Evolutionary conservation across 2,797 vertebrate genomes (phyloP), one percentile per base, ranked within the genome.

Genomic region (Sebastes wilsoni): DNA sequence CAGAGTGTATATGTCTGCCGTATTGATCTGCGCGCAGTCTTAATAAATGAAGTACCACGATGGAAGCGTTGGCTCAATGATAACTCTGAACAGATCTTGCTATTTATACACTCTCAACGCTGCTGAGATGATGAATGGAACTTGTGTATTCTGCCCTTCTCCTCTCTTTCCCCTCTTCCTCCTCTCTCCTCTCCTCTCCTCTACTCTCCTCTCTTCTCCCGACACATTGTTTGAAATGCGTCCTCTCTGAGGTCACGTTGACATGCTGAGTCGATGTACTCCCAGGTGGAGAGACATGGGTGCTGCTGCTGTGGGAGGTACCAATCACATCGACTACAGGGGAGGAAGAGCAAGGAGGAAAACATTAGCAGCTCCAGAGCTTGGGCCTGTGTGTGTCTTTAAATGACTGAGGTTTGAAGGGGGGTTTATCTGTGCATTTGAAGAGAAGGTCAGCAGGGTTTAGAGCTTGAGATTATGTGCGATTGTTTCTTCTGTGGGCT

Each of bases 11-110:
- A 93, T 90, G 90, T 92, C 92, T 87, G 83, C 72, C 25, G 75
- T 92, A 95, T 96, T 91, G 94, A 96, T 96, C 95, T 72, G 62
- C n/a, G 32, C 88, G 61, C 87, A 80, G 88, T 90, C 84, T 88
- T 95, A 95, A 95, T 95, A 94, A 96, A 95, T 94, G 90, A 95
- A 95, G 92, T 91, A 85, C 75, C 80, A 61, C 77, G 81, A 86
- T 88, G 84, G 88, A 94, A 89, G 85, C 80, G 55, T 90, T 73
- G 80, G 84, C 87, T 94, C 92, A 88, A 70, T 89, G 92, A 92
- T 94, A 93, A 88, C 86, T 85, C 89, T 55, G 85, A 90, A 84
- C 70, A 83, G 72, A 87, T 92, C 82, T 87, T 6, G 77, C 88
- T 92, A 89, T 94, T 92, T 89, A 91, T 93, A 87, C 76, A 79